These are phyloP conservation scores for Trisateles emortualis DNA, from an alignment of 2,888 invertebrate genomes.

Conservation along the genomic window DNA sequence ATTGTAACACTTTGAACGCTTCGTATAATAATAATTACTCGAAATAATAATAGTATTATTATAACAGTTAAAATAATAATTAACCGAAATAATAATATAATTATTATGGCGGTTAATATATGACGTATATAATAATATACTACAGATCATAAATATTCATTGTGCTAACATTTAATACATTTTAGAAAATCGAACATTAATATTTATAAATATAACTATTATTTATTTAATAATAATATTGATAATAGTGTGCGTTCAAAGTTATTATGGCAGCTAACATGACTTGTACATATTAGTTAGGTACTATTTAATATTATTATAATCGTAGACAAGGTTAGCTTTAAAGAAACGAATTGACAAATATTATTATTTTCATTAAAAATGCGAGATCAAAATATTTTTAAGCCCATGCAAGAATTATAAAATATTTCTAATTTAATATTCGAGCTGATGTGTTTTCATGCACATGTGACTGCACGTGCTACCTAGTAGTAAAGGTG, in stretches of 20 bases:
- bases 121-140: not conserved
- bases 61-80: too few species aligned
- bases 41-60: not conserved
- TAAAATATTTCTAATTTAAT: too few species aligned
- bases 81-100: too few species aligned
- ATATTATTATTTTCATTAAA: too few species aligned
- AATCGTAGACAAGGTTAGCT: slow-evolving; percentile 32
- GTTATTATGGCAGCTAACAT: slow-evolving; percentile 52
- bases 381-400: too few species aligned
- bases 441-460: too few species aligned
- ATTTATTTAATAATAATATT: not conserved
- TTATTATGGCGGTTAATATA: too few species aligned
- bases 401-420: too few species aligned
- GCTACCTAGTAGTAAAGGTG: too few species aligned
- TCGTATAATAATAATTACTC: not conserved
- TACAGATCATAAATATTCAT: not conserved
- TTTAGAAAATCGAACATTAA: not conserved
- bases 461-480: too few species aligned
- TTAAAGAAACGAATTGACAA: slow-evolving; percentile 18
- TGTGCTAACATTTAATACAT: not conserved
- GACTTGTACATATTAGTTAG: slow-evolving; percentile 35
- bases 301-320: slow-evolving; percentile 25
- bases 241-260: slow-evolving; percentile 32
- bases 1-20: slow-evolving; percentile 46
- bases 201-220: not conserved